phyloP scores from a whole-genome alignment of 2,113 vertebrate species.

The Caloenas nicobarica region DNA sequence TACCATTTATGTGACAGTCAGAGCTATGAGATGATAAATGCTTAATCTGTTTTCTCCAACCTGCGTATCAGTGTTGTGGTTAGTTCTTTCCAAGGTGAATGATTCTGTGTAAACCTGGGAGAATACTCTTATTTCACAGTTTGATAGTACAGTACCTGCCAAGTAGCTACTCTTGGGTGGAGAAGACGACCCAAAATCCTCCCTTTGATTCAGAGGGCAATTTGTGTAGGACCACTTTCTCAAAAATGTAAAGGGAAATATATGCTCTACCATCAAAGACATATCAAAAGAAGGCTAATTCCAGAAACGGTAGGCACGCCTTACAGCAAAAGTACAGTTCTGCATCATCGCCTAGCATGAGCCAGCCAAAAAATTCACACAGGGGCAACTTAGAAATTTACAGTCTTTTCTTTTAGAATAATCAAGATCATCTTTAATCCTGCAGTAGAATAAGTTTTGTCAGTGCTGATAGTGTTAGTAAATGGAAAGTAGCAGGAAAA shows the following conservation, averaged over 20 bases:
- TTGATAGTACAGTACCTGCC: background rate
- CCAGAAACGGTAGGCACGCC: background rate
- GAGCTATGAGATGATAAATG: background rate
- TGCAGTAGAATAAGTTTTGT: background rate
- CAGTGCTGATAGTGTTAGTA: slow-evolving; percentile 4
- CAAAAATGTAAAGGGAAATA: background rate
- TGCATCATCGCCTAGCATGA: background rate
- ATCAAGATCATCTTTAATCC: background rate
- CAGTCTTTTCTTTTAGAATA: background rate
- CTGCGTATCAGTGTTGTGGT: background rate
- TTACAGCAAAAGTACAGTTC: background rate
- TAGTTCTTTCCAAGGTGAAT: background rate
- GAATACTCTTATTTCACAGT: background rate
- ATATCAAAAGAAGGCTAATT: background rate
- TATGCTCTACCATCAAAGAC: background rate
- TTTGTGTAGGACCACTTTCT: slow-evolving; percentile 21
- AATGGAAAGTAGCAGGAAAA: background rate
- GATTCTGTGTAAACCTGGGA: background rate
- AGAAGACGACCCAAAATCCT: background rate
- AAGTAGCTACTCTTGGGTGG: background rate
- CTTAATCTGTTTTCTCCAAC: background rate
- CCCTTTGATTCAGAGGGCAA: background rate
- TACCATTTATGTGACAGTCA: background rate
- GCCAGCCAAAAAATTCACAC: background rate
- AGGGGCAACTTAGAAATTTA: background rate